phyloP scores from a whole-genome alignment of 2,888 invertebrate genomes.

The Tinea semifulvella region DNA sequence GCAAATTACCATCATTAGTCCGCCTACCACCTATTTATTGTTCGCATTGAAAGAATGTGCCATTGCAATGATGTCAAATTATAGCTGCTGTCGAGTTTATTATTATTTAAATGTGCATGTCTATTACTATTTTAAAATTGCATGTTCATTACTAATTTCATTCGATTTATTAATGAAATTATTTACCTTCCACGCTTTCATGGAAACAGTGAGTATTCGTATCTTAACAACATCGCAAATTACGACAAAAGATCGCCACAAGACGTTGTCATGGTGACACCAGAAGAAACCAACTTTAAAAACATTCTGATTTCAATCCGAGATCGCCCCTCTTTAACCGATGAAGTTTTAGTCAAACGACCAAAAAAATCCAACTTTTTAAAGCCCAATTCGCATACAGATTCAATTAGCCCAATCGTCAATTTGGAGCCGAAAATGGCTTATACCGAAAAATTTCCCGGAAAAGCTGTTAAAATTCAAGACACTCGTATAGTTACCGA shows the following conservation, averaged over 20 bases:
- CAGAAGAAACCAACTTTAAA: conserved; percentile 54
- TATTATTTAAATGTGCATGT: too few relatives aligned
- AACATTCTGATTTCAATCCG: conserved; percentile 52
- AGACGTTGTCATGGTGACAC: conserved; percentile 59
- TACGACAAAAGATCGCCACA: conserved; percentile 52
- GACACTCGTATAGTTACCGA: conserved; percentile 54
- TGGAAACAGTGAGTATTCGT: conserved; percentile 60
- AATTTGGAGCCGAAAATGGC: conserved; percentile 52
- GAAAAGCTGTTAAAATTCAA: conserved; percentile 79
- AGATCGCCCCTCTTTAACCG: conserved; percentile 44
- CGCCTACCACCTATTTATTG: too few relatives aligned
- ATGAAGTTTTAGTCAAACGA: conserved; percentile 46
- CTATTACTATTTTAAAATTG: too few relatives aligned
- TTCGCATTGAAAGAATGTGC: too few relatives aligned
- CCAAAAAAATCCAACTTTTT: conserved; percentile 43
- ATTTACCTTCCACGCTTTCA: conserved; percentile 29
- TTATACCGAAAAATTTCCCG: conserved; percentile 63
- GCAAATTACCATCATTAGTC: too few relatives aligned
- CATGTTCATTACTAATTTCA: too few relatives aligned
- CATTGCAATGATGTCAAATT: too few relatives aligned
- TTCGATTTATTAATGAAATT: neutral
- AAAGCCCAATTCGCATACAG: conserved; percentile 40
- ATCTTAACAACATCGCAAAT: conserved; percentile 34
- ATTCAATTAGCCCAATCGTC: conserved; percentile 39
- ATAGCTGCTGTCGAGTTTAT: too few relatives aligned